Conservation (phyloP, 1,140 invertebrate genomes). For the Leguminivora glycinivorella region DNA sequence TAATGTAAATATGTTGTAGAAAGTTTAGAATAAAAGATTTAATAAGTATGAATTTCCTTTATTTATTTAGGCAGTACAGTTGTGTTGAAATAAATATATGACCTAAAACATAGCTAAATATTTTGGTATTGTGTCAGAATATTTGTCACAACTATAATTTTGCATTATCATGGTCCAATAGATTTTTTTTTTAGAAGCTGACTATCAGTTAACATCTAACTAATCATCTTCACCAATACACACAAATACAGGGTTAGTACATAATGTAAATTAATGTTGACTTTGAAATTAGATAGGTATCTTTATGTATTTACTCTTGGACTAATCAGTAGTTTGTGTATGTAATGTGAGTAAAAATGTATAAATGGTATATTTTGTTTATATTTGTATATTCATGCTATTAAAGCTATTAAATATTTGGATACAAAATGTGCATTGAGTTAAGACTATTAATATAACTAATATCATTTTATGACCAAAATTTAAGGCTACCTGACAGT, state of each 20-base stretch:
- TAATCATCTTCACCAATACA: too few species aligned
- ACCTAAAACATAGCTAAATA: not conserved
- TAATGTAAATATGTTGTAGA: slow-evolving; percentile 39
- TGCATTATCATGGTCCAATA: not conserved
- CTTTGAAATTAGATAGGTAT: too few species aligned
- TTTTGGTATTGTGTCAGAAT: not conserved
- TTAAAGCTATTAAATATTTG: not conserved
- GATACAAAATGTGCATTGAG: not conserved
- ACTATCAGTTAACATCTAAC: too few species aligned
- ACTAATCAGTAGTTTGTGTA: not conserved
- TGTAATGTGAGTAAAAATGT: not conserved
- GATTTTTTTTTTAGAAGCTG: not conserved
- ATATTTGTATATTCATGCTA: not conserved
- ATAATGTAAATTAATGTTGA: too few species aligned
- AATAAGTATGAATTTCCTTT: slow-evolving; percentile 1
- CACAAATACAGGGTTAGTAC: too few species aligned
- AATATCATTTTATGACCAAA: too few species aligned
- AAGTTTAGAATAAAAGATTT: slow-evolving; percentile 21
- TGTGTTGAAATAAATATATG: not conserved
- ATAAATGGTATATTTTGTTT: not conserved
- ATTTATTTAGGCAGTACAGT: slow-evolving; percentile 16
- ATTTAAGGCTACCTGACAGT: not conserved
- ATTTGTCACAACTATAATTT: not conserved
- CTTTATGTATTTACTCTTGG: not conserved
- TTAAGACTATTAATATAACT: not conserved